A percentile compares a stretch with the other conserved stretches of the same genome.
phyloP scores from a whole-genome alignment of 2,888 invertebrate genomes.

The Portevinia maculata region DNA sequence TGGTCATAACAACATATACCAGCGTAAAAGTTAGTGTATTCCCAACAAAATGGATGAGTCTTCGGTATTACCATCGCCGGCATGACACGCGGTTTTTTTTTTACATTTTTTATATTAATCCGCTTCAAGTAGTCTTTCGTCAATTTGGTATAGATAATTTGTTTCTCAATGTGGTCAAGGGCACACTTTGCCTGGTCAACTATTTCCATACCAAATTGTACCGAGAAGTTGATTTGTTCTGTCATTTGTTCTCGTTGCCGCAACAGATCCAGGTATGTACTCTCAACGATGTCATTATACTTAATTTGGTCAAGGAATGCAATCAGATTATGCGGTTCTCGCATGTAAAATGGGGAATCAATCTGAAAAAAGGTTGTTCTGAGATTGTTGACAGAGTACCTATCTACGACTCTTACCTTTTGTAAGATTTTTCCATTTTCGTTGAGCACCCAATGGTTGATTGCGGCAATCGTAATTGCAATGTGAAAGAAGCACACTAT shows the following conservation, averaged over 20 bases:
- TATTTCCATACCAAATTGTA: slow-evolving; percentile 80
- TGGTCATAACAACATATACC: slow-evolving; percentile 79
- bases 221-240: slow-evolving; percentile 80
- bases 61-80: slow-evolving; percentile 42
- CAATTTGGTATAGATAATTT: slow-evolving; percentile 78
- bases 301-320: slow-evolving; percentile 81
- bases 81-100: slow-evolving; percentile 72
- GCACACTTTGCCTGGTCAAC: slow-evolving; percentile 81
- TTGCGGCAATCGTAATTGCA: slow-evolving; percentile 66
- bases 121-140: slow-evolving; percentile 79
- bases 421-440: slow-evolving; percentile 80
- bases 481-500: slow-evolving; percentile 51
- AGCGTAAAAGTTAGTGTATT: slow-evolving; percentile 75
- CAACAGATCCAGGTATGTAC: slow-evolving; percentile 79
- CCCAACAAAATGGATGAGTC: slow-evolving; percentile 76
- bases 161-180: slow-evolving; percentile 79
- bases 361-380: slow-evolving; percentile 60
- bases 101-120: slow-evolving; percentile 78
- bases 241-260: slow-evolving; percentile 80
- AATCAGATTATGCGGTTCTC: slow-evolving; percentile 80
- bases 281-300: slow-evolving; percentile 80
- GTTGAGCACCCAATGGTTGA: slow-evolving; percentile 81
- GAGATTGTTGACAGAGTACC: background rate
- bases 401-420: slow-evolving; percentile 76
- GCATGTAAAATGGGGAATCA: slow-evolving; percentile 81